Evolutionary conservation across 1,140 invertebrate genomes (phyloP), one percentile per base, ranked within the genome.

Genomic region (Drosophila pallidifrons): DNA sequence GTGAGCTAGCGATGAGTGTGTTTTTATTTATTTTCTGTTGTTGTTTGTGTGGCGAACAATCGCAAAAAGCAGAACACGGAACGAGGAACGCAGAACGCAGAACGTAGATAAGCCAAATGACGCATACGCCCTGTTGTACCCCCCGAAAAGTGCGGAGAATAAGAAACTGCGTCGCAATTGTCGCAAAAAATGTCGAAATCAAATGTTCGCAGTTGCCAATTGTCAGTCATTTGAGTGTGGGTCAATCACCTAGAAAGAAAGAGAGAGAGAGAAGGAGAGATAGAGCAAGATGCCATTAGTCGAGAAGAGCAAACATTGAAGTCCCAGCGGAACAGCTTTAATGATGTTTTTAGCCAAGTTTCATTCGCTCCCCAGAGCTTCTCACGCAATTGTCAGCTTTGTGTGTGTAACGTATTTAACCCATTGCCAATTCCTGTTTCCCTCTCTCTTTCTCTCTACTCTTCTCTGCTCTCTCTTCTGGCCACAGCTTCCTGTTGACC

Each of bases 141-240:
- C 15, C 28, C 54, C 54, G 1, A 16, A 20, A 57, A 57, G 51
- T 5, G 11, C 38, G 20, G 43, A 20, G 47, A 51, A 57, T 13
- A 8, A 77, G 7, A 47, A 66, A 76, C 54, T 87, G 59, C 66
- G 77, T 66, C 79, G 82, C 76, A 86, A 79, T 80, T 66, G 58
- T 58, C 68, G 38, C 38, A 52, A n/a, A 11, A 46, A 61, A 59
- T 55, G 68, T 25, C 20, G 35, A 68, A 65, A 65, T 65, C 52
- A 35, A 32, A 7, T 38, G 35, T 38, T 32, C 32, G 32, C 41
- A 65, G 69, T 57, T 59, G 55, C 38, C 38, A 11, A 4, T 41
- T 10, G 38, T 11, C 57, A 32, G 57, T 45, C 41, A 32, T 6
- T 13, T 0, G 10, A 10, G 63, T 54, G 58, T 49, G 61, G 61